Base-by-base conservation (phyloP, 2,797 vertebrate species). In the Odontamblyopus lacepedii region DNA sequence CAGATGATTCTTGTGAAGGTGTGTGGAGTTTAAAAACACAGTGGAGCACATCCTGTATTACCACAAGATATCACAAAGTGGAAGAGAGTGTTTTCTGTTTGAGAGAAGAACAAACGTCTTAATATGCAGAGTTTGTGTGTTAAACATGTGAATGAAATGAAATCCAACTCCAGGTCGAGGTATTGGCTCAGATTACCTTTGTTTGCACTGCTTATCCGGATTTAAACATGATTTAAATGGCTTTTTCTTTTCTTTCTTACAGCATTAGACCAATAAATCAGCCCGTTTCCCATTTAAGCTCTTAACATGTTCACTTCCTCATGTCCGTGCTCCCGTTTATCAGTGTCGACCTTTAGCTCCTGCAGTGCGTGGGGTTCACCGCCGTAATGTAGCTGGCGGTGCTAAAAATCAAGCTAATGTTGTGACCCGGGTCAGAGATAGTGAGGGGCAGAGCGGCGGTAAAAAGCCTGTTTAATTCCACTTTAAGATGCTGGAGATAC, bases 401-500 rank as follows among this genome's bases (percentile, higher is more conserved):
- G 67, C 78, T 68, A 35, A 80, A 48, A 76, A 51, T 56, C 38
- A 7, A 81, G 65, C 48, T 83, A 89, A 86, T 88, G 55, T 71
- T 79, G 65, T 73, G 63, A 76, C 64, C 26, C 63, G 41, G 67
- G 30, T 4, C 15, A 57, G 68, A 63, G 70, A 78, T 75, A 80
- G 63, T 72, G 66, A 73, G 67, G 71, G 63, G 67, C 79, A 70
- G 66, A 66, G 63, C 44, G 73, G 78, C 77, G 77, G 80, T 81
- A 77, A 83, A 85, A 73, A 66, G 51, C 23, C 51, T 38, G 53
- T 88, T 86, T 84, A 78, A 87, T 84, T 83, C 71, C 66, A 55
- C 71, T 78, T 77, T 78, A 75, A 87, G 80, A 90, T 89, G 78
- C 69, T 50, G 61, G 67, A 55, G 83, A 89, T 85, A 87, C 65